Evolutionary conservation across 2,113 vertebrate species (phyloP), one percentile per base, ranked within the genome.

Genomic region (Protomyctophum bolini): DNA sequence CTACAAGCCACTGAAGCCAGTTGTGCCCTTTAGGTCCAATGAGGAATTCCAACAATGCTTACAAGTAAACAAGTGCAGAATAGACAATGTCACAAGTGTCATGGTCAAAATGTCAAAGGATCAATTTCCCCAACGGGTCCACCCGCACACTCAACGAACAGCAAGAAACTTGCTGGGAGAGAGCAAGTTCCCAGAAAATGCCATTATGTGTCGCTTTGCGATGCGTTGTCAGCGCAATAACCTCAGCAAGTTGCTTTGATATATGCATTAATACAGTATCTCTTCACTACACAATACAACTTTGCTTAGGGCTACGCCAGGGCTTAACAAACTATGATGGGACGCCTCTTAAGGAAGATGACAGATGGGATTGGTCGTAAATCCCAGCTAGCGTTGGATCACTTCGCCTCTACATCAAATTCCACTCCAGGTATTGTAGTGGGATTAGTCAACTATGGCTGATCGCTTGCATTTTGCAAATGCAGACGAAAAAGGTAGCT

Each of bases 281-380:
- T 6, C 51, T 57, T 57, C 12, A n/a, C 41, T 41, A 47, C 33
- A 10, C 1, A 41, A 3, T 11, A 45, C 10, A 60, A 60, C 3
- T 12, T 12, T 14, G 41, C 11, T 14, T 41, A 41, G 33, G 33
- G 41, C 10, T 12, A 11, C 12, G 12, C n/a, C 10, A 62, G 12
- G 33, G 10, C 41, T 14, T 62, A 47, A 61, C 10, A 61, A 45
- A n/a, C 41, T 62, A 14, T 41, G 41, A 10, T 47, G 28, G 3
- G 59, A 46, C 14, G 45, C 41, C 41, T 47, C 59, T 62, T 88
- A 89, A 21, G 83, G 77, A 87, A 87, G 84, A 89, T 88, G 89
- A 89, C 89, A 87, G 87, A 88, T 82, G 86, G 87, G 86, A 86
- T 89, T 80, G 83, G 80, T 68, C 50, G 77, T 81, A 88, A 90